Evolutionary conservation across 53 echinoderm and acorn worm species (phyloP).

Genomic region (Holothuria leucospilota): DNA sequence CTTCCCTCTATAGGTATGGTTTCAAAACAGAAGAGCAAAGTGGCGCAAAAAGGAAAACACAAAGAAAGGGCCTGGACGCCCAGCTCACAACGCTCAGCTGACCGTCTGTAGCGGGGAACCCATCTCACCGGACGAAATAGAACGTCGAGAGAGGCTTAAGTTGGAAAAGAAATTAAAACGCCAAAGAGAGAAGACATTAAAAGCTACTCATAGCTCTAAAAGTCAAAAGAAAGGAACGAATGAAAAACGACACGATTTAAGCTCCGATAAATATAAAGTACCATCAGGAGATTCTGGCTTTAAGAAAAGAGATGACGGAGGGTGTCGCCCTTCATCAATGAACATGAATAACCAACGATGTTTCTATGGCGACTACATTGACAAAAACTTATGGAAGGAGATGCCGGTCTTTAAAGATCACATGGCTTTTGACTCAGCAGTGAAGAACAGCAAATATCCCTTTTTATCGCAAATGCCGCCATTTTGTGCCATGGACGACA

Average conservation of each 20-base stretch:
- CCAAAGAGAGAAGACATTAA: conserved; percentile 81
- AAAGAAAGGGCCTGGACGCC: conserved; percentile 93
- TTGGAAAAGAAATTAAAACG: conserved; percentile 86
- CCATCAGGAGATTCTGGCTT: background rate
- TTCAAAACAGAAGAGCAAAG: conserved; percentile 96
- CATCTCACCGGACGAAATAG: conserved; percentile 90
- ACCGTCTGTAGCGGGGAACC: conserved; percentile 94
- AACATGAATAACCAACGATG: conserved; percentile 33
- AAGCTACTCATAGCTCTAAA: conserved; percentile 25
- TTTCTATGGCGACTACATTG: conserved; percentile 37
- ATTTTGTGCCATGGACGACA: conserved; percentile 41
- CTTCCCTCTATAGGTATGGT: conserved; percentile 77
- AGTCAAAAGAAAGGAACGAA: conserved; percentile 36
- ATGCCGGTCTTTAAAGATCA: conserved; percentile 40
- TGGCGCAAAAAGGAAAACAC: conserved; percentile 99
- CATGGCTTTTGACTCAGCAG: conserved; percentile 7
- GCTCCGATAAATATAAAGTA: background rate
- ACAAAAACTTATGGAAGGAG: conserved; percentile 40
- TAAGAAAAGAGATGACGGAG: conserved; percentile 16
- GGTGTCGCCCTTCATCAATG: conserved; percentile 22
- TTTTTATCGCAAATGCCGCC: conserved; percentile 39
- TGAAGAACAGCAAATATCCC: conserved; percentile 26
- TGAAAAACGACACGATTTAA: conserved; percentile 12
- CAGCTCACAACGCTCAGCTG: conserved; percentile 97
- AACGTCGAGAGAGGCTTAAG: conserved; percentile 75